Conservation (phyloP, 2,888 invertebrate species). For the Caenorhabditis parvicauda region DNA sequence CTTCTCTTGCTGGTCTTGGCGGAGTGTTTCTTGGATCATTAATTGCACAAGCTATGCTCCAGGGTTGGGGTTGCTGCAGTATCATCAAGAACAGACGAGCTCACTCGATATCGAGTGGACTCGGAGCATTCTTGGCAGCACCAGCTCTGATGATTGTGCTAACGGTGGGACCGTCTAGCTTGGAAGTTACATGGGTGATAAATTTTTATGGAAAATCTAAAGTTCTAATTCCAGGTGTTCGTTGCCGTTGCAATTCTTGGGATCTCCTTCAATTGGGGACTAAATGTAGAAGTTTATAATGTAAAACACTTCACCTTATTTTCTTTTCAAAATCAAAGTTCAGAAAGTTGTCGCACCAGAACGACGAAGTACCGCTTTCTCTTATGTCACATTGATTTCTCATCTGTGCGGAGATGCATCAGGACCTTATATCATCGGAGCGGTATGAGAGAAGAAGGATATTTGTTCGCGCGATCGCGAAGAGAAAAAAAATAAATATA, state of each 20-base stretch:
- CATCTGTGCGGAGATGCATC: slow-evolving; percentile 97
- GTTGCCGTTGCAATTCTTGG: slow-evolving; percentile 14
- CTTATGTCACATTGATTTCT: slow-evolving; percentile 91
- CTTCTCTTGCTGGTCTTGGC: slow-evolving; percentile 85
- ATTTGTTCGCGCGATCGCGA: background rate
- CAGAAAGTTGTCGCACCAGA: slow-evolving; percentile 95
- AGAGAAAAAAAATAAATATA: background rate
- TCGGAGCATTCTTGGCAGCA: slow-evolving; percentile 80
- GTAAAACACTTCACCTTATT: slow-evolving; percentile 16
- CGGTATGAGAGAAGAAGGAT: slow-evolving; percentile 10
- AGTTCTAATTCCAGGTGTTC: slow-evolving; percentile 4
- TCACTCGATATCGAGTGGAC: slow-evolving; percentile 69
- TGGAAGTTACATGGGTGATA: slow-evolving; percentile 68
- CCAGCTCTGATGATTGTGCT: slow-evolving; percentile 67
- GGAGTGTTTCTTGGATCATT: slow-evolving; percentile 87
- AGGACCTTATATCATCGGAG: slow-evolving; percentile 91
- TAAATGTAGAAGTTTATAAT: slow-evolving; percentile 85
- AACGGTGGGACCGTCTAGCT: slow-evolving; percentile 20
- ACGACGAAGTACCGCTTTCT: slow-evolving; percentile 90
- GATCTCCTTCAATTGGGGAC: slow-evolving; percentile 94
- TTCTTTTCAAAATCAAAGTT: slow-evolving; percentile 64
- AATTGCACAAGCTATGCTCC: slow-evolving; percentile 67
- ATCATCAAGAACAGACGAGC: slow-evolving; percentile 37
- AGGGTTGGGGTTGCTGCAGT: slow-evolving; percentile 16
- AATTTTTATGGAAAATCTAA: no score